phyloP scores from a whole-genome alignment of 1,140 invertebrate species.

The Pectinophora gossypiella region DNA sequence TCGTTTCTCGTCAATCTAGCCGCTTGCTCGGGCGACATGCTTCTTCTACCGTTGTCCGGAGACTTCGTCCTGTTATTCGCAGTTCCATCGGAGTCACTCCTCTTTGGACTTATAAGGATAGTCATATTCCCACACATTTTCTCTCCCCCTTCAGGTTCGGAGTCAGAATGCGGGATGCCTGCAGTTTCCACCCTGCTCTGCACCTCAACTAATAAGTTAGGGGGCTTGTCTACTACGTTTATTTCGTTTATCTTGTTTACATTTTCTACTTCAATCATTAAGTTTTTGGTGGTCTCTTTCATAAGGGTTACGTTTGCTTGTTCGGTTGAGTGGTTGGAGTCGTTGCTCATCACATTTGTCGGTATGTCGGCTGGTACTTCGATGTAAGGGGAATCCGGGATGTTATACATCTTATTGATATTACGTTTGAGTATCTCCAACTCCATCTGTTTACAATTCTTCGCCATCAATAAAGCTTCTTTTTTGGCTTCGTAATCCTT shows the following conservation, averaged over 20 bases:
- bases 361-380: no score
- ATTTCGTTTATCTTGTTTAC: constrained; percentile 16
- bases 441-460: constrained; percentile 24
- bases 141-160: neutral
- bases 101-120: neutral
- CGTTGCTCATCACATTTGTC: no score
- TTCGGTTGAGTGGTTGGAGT: no score
- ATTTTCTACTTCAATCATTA: constrained; percentile 47
- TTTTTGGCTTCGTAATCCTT: neutral
- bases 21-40: constrained; percentile 16
- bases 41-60: constrained; percentile 4
- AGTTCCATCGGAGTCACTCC: neutral
- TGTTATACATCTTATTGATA: constrained; percentile 35
- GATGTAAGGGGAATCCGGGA: no score
- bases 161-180: no score
- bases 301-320: neutral
- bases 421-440: constrained; percentile 38
- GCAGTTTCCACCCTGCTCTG: no score
- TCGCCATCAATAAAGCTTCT: constrained; percentile 8
- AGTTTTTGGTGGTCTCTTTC: no score
- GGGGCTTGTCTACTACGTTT: constrained; percentile 18
- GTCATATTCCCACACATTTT: neutral
- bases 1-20: constrained; percentile 31
- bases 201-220: constrained; percentile 30
- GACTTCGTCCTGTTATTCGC: neutral